phyloP scores from a whole-genome alignment of 64 coral and sea anemone genomes.

The Dendronephthya gigantea region DNA sequence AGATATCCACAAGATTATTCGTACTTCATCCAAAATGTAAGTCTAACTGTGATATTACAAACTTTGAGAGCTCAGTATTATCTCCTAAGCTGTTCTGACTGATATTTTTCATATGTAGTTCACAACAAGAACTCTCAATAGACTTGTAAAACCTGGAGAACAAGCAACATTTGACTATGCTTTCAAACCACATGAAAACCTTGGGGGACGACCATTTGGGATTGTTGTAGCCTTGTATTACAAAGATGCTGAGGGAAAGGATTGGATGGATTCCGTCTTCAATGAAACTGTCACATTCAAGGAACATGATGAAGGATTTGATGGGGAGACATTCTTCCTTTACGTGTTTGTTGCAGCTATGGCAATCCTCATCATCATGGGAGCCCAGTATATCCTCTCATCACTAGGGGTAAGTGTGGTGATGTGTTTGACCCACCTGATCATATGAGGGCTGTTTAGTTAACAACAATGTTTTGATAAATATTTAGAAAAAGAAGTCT shows the following conservation, averaged over 20 bases:
- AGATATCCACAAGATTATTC: slow-evolving; percentile 99
- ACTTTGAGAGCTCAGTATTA: no score
- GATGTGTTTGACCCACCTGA: neutral
- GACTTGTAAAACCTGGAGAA: slow-evolving; percentile 72
- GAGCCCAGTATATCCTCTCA: slow-evolving; percentile 61
- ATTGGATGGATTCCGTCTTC: slow-evolving; percentile 90
- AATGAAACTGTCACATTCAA: slow-evolving; percentile 86
- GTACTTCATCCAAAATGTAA: slow-evolving; percentile 99
- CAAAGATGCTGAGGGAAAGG: slow-evolving; percentile 83
- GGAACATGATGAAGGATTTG: slow-evolving; percentile 92
- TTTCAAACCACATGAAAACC: slow-evolving; percentile 92
- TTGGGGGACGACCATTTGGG: slow-evolving; percentile 95
- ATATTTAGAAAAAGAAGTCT: slow-evolving; percentile 38
- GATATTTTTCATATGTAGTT: slow-evolving; percentile 41
- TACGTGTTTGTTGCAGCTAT: slow-evolving; percentile 87
- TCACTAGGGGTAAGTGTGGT: slow-evolving; percentile 50
- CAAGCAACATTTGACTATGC: slow-evolving; percentile 98
- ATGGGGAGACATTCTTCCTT: slow-evolving; percentile 99
- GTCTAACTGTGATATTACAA: neutral
- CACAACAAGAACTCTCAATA: slow-evolving; percentile 71
- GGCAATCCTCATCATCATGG: slow-evolving; percentile 61
- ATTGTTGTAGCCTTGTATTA: slow-evolving; percentile 70
- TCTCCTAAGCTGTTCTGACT: neutral
- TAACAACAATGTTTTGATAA: neutral
- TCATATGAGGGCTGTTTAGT: neutral